A percentile compares a stretch with the other conserved stretches of the same genome.
Conservation (phyloP, 1,140 invertebrate species). For the Dinoponera quadriceps region DNA sequence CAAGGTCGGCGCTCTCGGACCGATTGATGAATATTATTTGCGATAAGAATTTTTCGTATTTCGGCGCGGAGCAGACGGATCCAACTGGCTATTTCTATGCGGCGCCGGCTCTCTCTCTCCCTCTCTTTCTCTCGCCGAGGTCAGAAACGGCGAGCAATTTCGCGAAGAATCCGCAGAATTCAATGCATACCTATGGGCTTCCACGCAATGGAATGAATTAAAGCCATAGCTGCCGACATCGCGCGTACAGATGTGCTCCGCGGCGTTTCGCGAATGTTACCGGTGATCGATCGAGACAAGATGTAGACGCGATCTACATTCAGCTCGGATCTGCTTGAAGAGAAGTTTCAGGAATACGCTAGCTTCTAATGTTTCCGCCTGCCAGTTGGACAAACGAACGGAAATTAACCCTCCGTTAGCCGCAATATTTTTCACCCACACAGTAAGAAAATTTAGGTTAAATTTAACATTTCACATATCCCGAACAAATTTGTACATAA, state of each 20-base stretch:
- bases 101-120: slow-evolving; percentile 21
- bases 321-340: neutral
- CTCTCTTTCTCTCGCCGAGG: neutral
- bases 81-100: slow-evolving; percentile 77
- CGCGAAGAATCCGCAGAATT: slow-evolving; percentile 78
- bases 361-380: no score
- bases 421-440: no score
- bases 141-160: slow-evolving; percentile 71
- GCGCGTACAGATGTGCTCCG: neutral
- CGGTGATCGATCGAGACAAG: slow-evolving; percentile 33
- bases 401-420: no score
- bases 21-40: slow-evolving; percentile 77
- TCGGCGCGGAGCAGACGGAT: slow-evolving; percentile 47
- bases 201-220: slow-evolving; percentile 75
- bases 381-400: no score
- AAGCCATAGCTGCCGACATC: slow-evolving; percentile 50
- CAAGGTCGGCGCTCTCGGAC: neutral
- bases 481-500: no score
- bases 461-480: no score
- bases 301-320: neutral
- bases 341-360: neutral
- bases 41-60: slow-evolving; percentile 79
- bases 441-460: no score
- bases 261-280: neutral
- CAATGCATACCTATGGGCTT: slow-evolving; percentile 76